Conservation (phyloP, 2,888 invertebrate genomes). For the Tetropium fuscum region DNA sequence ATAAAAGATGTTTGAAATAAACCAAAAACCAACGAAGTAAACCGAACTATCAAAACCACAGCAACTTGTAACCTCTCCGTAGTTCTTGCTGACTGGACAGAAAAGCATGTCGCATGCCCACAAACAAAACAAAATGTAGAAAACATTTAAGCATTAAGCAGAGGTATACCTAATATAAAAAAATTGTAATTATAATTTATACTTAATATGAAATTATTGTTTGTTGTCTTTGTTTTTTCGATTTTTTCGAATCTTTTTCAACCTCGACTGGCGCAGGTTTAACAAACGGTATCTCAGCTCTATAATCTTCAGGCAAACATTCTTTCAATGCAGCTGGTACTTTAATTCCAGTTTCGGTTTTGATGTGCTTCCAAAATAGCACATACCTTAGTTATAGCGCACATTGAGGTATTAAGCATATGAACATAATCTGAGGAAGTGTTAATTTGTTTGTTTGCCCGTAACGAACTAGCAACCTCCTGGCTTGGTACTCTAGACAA, state of each 20-base stretch:
- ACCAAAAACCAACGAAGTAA: no score
- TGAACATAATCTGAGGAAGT: slow-evolving; percentile 91
- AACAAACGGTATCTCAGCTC: slow-evolving; percentile 92
- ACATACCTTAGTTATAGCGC: slow-evolving; percentile 96
- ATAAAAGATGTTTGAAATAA: no score
- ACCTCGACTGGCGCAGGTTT: slow-evolving; percentile 93
- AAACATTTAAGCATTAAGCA: no score
- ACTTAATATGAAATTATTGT: no score
- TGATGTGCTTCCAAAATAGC: slow-evolving; percentile 91
- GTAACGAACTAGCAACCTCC: slow-evolving; percentile 85
- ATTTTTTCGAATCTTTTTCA: slow-evolving; percentile 79
- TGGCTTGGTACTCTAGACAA: slow-evolving; percentile 96
- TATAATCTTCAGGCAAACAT: slow-evolving; percentile 83
- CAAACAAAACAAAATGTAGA: no score
- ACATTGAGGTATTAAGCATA: slow-evolving; percentile 99
- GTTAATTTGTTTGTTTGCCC: slow-evolving; percentile 98
- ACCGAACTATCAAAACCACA: no score
- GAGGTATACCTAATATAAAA: no score
- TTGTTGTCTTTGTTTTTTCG: slow-evolving; percentile 72
- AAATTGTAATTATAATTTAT: no score
- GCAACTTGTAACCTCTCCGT: no score
- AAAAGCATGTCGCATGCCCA: no score
- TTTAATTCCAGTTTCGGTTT: slow-evolving; percentile 91
- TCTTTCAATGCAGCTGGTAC: slow-evolving; percentile 79
- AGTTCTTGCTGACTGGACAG: no score